Conservation (phyloP, 2,797 vertebrate species). For the Rhinichthys osculus region DNA sequence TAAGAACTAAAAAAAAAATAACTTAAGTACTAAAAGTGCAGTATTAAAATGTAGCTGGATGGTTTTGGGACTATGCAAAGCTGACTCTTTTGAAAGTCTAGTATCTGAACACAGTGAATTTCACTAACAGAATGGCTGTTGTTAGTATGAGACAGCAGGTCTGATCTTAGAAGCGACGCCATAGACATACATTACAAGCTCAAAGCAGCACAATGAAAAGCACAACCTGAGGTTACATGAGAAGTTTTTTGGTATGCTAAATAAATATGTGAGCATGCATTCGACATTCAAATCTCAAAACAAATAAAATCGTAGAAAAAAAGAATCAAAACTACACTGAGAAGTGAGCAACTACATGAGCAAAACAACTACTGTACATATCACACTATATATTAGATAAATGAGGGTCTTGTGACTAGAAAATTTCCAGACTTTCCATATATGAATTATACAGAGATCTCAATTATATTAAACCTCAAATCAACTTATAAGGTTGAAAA, state of each 20-base stretch:
- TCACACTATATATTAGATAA: not conserved
- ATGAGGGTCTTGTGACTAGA: not conserved
- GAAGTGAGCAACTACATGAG: not conserved
- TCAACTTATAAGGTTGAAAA: not conserved
- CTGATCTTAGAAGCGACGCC: not conserved
- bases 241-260: not conserved
- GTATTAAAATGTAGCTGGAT: not conserved
- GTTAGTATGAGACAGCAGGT: not conserved
- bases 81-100: not conserved
- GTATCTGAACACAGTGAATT: not conserved
- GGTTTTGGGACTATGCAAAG: constrained; percentile 1
- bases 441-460: too few species aligned
- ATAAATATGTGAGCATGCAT: not conserved
- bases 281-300: not conserved
- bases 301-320: not conserved
- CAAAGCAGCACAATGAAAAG: constrained; percentile 6
- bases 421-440: not conserved
- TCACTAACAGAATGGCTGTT: not conserved
- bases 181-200: not conserved
- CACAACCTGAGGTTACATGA: not conserved
- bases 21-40: not conserved
- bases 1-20: not conserved
- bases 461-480: not conserved
- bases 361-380: not conserved
- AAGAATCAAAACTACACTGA: not conserved